Evolutionary conservation across 2,113 vertebrate genomes (phyloP), one percentile per base, ranked within the genome.

Genomic region (Bostrychus sinensis): DNA sequence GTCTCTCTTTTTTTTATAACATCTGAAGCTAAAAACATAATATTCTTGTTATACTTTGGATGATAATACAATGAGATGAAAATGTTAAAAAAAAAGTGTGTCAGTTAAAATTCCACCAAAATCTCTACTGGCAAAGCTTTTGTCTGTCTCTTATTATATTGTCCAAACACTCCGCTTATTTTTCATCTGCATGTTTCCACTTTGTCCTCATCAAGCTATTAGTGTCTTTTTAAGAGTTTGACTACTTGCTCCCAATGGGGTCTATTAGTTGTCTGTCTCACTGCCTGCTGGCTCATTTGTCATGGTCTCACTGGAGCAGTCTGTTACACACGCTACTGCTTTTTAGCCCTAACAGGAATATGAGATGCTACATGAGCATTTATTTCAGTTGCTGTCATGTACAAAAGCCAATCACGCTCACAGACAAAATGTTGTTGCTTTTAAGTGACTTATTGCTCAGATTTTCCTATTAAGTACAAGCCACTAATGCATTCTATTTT

Each of bases 181-280:
- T 57, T 43, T 28, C 46, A 42, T 66, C 17, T 66, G 56, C 60
- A 32, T 65, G 75, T 77, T 69, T 62, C 70, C 63, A 65, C 53
- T 76, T 75, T 80, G 56, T 77, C 65, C 50, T 70, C 66, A 74
- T 82, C 77, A 72, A 64, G 56, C 54, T 54, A 61, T 75, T 56
- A 39, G 55, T 65, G 43, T 14, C 67, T 78, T 82, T n/a, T 62
- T 64, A 79, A 72, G 74, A 61, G 66, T 85, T 66, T 88, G 75
- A 62, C 75, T 70, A 7, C 56, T 51, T 39, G 67, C 30, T 86
- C 87, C 83, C 88, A 55, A 26, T 37, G 84, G 87, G 70, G 56
- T 86, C 84, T 71, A 90, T 90, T 91, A 88, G 86, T 53, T 68
- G 77, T 86, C 82, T 82, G 77, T 82, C 56, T 80, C 12, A 13